Evolutionary conservation across 2,113 vertebrate genomes (phyloP).

Genomic region (Prinia subflava): DNA sequence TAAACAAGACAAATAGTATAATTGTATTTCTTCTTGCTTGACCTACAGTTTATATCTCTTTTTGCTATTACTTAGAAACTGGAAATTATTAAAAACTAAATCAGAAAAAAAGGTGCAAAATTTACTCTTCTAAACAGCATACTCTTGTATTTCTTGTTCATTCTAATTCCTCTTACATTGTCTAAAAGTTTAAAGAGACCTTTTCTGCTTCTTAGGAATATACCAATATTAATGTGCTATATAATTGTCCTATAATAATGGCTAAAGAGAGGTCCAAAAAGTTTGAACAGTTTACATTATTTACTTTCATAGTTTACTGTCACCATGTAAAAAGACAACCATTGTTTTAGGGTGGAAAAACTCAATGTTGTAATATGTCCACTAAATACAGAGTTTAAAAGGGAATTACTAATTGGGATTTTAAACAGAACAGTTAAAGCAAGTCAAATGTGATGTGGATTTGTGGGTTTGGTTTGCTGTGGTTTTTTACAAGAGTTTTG

Average conservation of each 20-base stretch:
- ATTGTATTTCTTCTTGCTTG: neutral
- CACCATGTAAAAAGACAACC: neutral
- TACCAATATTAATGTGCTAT: neutral
- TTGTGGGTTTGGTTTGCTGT: neutral
- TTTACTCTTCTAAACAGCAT: neutral
- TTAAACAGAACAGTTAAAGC: neutral
- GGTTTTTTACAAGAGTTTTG: neutral
- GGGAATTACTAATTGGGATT: neutral
- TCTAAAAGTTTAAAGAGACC: neutral
- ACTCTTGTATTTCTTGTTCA: neutral
- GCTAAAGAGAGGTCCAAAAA: neutral
- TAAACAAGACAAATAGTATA: neutral
- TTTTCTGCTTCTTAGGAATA: neutral
- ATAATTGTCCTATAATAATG: neutral
- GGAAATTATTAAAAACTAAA: neutral
- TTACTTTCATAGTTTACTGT: neutral
- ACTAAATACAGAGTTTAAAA: neutral
- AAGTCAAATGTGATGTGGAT: neutral
- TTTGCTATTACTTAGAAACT: neutral
- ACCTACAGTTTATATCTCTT: neutral
- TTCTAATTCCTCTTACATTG: neutral
- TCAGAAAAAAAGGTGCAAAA: neutral
- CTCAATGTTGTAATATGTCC: neutral
- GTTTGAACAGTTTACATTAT: neutral
- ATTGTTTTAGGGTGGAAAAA: neutral